A percentile compares a stretch with the other conserved stretches of the same genome.
Conservation (phyloP, 2,888 invertebrate genomes). For the Laothoe populi region DNA sequence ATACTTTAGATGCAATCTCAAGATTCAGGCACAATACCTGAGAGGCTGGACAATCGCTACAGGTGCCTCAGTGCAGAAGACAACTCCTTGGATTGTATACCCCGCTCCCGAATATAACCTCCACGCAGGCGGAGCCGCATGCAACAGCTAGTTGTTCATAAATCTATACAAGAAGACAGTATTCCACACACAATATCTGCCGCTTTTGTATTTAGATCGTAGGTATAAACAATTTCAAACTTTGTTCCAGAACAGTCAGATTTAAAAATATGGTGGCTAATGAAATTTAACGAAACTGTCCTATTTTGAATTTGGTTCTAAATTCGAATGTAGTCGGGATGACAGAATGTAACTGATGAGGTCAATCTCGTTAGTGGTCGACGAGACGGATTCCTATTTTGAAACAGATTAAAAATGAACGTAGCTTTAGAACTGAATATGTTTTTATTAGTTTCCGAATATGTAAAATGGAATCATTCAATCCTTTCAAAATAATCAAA, state of each 20-base stretch:
- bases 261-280: background rate
- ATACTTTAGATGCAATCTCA: no score
- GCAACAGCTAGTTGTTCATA: no score
- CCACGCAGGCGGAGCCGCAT: no score
- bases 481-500: background rate
- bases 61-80: no score
- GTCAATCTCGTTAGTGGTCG: background rate
- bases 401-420: background rate
- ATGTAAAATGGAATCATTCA: background rate
- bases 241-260: background rate
- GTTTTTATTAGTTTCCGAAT: background rate
- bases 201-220: no score
- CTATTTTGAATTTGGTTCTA: background rate
- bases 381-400: background rate
- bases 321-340: background rate
- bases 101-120: no score
- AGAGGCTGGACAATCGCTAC: no score
- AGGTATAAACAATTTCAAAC: no score
- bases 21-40: no score
- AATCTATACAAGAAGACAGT: no score
- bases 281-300: background rate
- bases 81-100: no score
- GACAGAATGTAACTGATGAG: background rate
- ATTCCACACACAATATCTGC: no score
- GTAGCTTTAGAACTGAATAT: background rate